Conservation (phyloP, 2,113 vertebrate genomes). For the Melanerpes aurifrons region DNA sequence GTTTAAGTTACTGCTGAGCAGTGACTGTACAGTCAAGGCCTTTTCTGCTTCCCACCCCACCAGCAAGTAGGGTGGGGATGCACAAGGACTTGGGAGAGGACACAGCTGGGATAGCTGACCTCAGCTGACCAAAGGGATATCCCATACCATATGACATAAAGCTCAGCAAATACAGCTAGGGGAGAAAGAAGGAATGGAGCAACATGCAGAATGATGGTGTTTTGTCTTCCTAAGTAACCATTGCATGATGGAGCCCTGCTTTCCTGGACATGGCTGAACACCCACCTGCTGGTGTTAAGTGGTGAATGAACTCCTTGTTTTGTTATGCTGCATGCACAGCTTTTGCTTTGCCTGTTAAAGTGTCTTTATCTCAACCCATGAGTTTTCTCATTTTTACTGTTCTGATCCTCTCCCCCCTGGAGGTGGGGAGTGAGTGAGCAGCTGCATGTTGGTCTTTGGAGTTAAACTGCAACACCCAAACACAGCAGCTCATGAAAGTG, state of each 20-base stretch:
- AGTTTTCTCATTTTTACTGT: not conserved
- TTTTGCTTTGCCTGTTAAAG: not conserved
- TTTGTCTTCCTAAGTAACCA: fast-evolving
- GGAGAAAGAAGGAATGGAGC: not conserved
- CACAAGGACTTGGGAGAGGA: too few species aligned
- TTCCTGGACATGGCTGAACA: not conserved
- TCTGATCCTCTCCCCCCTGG: fast-evolving
- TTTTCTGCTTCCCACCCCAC: too few species aligned
- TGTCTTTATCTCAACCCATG: not conserved
- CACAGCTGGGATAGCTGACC: too few species aligned
- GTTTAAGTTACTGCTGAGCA: too few species aligned
- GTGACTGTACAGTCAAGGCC: too few species aligned
- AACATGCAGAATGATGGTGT: fast-evolving
- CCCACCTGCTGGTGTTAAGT: not conserved
- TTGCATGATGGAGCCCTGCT: fast-evolving
- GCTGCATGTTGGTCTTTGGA: fast-evolving
- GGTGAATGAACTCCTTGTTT: not conserved
- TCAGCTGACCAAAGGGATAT: too few species aligned
- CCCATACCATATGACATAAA: too few species aligned
- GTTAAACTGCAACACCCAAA: not conserved
- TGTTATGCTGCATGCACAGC: fast-evolving
- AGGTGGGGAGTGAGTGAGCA: fast-evolving
- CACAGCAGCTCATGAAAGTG: fast-evolving
- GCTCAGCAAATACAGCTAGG: not conserved
- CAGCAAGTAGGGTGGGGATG: too few species aligned